Percentiles rank a stretch among this genome's conserved stretches.
phyloP scores from a whole-genome alignment of 2,888 invertebrate genomes.

The Drosophila koepferae region DNA sequence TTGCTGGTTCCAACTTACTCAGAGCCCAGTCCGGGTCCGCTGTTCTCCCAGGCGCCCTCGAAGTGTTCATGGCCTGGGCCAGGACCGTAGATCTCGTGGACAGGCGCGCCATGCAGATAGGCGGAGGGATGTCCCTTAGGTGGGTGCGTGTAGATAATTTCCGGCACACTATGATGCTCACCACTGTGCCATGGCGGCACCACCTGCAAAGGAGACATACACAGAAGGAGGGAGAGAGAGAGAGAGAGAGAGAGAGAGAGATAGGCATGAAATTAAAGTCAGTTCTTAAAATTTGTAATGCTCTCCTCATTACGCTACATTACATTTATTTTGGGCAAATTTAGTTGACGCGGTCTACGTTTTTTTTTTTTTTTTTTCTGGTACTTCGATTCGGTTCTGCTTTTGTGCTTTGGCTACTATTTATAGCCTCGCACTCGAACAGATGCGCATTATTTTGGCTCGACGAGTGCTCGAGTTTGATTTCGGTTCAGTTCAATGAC shows the following conservation, averaged over 20 bases:
- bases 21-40: constrained; percentile 88
- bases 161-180: constrained; percentile 79
- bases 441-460: constrained; percentile 46
- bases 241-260: background rate
- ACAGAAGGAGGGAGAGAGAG: background rate
- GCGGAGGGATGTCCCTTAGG: constrained; percentile 83
- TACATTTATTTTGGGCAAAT: constrained; percentile 7
- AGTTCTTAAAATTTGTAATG: constrained; percentile 29
- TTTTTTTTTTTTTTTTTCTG: constrained; percentile 40
- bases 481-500: constrained; percentile 68
- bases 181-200: constrained; percentile 82
- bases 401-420: constrained; percentile 48
- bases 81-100: constrained; percentile 80
- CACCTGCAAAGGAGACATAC: constrained; percentile 60
- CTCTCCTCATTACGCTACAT: constrained; percentile 17
- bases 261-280: constrained; percentile 9
- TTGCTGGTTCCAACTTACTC: constrained; percentile 86
- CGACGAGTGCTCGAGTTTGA: constrained; percentile 30
- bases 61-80: constrained; percentile 85
- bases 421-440: constrained; percentile 49
- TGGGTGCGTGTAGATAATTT: constrained; percentile 83
- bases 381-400: constrained; percentile 12
- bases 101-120: constrained; percentile 82
- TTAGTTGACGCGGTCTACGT: constrained; percentile 15
- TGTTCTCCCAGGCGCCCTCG: constrained; percentile 87